A percentile compares a stretch with the other conserved stretches of the same genome.
phyloP scores from a whole-genome alignment of 1,140 invertebrate genomes.

The Neodiprion virginianus region DNA sequence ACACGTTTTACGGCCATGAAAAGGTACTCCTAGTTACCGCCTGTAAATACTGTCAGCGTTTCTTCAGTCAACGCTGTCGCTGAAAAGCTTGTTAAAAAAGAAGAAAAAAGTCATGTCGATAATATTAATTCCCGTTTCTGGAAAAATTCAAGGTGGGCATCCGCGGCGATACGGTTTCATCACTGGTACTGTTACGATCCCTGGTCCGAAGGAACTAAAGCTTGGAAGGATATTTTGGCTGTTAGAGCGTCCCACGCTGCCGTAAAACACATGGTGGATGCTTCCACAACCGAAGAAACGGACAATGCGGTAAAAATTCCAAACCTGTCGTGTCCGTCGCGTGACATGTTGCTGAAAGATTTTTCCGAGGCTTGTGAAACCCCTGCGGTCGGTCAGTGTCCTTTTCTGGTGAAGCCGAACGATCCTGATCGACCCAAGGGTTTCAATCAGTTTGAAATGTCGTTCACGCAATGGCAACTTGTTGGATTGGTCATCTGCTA shows the following conservation, averaged over 20 bases:
- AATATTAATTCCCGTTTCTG: background rate
- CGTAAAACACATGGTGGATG: slow-evolving; percentile 47
- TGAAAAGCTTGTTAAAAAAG: background rate
- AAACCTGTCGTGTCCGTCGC: slow-evolving; percentile 60
- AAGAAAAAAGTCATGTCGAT: background rate
- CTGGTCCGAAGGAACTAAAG: slow-evolving; percentile 53
- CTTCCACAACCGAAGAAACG: slow-evolving; percentile 30
- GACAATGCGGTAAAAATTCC: slow-evolving; percentile 35
- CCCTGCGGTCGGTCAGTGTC: slow-evolving; percentile 38
- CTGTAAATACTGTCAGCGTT: background rate
- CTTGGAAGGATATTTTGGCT: slow-evolving; percentile 54
- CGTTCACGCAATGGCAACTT: slow-evolving; percentile 81
- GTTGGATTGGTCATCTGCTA: slow-evolving; percentile 74
- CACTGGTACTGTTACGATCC: slow-evolving; percentile 64
- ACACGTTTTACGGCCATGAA: slow-evolving; percentile 67
- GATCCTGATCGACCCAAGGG: slow-evolving; percentile 59
- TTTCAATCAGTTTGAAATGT: slow-evolving; percentile 77
- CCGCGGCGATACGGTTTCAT: slow-evolving; percentile 55
- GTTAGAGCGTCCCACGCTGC: slow-evolving; percentile 59
- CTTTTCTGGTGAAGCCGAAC: slow-evolving; percentile 60
- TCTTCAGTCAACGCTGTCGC: no score
- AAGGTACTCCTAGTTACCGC: slow-evolving; percentile 66
- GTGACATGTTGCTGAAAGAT: slow-evolving; percentile 30
- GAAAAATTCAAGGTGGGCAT: slow-evolving; percentile 53
- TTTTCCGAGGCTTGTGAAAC: slow-evolving; percentile 32